Base-by-base conservation (phyloP, 2,888 invertebrate species). In the Ennomos fuscantarius region DNA sequence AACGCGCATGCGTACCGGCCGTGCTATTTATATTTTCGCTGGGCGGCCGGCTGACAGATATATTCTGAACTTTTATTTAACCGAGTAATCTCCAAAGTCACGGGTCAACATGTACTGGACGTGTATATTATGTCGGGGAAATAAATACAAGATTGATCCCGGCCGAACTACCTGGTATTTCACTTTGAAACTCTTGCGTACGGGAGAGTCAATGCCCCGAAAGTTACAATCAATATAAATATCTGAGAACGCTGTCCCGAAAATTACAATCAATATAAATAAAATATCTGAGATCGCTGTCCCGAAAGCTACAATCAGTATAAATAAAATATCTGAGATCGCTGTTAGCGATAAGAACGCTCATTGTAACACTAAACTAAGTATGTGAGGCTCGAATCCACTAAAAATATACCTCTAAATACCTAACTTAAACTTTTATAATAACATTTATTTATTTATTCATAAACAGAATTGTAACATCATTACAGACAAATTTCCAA, bases 11-110 rank as follows among this genome's bases (percentile, higher is more conserved):
- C 76, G 71, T 75, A 60, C 74, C 73, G 73, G 73, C 72, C 68
- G 69, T 54, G 73, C 84, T 88, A 87, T 87, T 84, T 83, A 79
- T 87, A 87, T 73, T 78, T 84, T 81, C 69, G 79, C 88, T 86
- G 88, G 88, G 86, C 75, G 74, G 76, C 67, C 65, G 63, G 50
- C 45, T 63, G 59, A 48, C 86, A 78, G 79, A 53, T 66, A 46
- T 66, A 46, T 11, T 24, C 45, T 65, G 85, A 79, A 10, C 82
- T 62, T 50, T 8, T 9, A 8, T 34, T 9, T 1, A 9, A 24
- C 3, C 24, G 24, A 24, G 24, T 6, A 24, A 43, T 8, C n/a
- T 1, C 1, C 13, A 48, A 32, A 10, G 37, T 42, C 12, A 13
- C 32, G 40, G 59, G 9, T 62, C 63, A 52, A 48, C 9, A 57